These are phyloP conservation scores for Plecturocebus donacophilus DNA, from an alignment of 2,113 vertebrate genomes.

Conservation along the genomic window DNA sequence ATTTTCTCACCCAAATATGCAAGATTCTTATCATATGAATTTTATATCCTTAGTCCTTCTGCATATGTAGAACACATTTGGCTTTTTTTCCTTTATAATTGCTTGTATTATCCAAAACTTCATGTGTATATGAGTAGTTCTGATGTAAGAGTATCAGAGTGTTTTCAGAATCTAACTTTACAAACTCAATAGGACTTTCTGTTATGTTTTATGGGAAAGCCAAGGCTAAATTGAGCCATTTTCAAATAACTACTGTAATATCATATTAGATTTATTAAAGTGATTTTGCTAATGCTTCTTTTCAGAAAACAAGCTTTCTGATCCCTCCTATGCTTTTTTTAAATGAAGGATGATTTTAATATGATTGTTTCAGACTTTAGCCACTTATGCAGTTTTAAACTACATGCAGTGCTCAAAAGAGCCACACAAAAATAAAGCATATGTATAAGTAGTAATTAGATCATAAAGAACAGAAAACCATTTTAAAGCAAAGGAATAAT, in stretches of 20 bases:
- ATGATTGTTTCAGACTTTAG: constrained; percentile 45
- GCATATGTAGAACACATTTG: neutral
- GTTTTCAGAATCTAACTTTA: constrained; percentile 27
- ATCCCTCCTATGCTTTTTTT: neutral
- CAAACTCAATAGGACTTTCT: constrained; percentile 6
- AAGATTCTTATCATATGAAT: neutral
- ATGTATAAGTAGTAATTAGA: neutral
- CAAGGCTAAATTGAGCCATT: neutral
- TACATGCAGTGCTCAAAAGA: neutral
- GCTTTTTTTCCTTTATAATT: neutral
- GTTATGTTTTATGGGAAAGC: neutral
- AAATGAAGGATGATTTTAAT: constrained; percentile 41
- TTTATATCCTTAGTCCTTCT: neutral
- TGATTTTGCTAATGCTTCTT: constrained; percentile 18
- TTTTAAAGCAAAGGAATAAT: neutral
- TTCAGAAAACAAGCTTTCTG: constrained; percentile 42
- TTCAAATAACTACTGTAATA: constrained; percentile 24
- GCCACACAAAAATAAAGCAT: neutral
- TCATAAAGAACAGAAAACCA: neutral
- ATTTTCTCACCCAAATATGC: neutral
- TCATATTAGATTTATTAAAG: constrained; percentile 21
- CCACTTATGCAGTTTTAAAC: neutral
- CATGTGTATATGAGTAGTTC: neutral
- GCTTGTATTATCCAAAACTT: neutral
- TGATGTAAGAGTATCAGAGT: neutral